Evolutionary conservation across 1,140 invertebrate genomes (phyloP).

Genomic region (fruit fly (Drosophila melanogaster)): DNA sequence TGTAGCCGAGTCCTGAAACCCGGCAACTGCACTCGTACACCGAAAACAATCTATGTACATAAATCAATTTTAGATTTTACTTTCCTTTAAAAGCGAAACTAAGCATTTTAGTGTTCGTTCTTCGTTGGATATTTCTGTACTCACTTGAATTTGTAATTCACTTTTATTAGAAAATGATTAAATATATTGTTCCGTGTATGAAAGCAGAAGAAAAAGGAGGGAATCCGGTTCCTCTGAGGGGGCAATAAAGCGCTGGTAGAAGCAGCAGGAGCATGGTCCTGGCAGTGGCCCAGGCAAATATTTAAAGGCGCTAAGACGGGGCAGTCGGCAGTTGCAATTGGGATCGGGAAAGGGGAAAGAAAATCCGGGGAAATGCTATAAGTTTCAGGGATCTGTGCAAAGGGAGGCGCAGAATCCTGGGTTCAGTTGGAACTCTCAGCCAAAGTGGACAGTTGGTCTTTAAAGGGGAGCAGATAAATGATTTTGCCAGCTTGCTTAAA

Average conservation of each 20-base stretch:
- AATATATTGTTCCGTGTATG: conserved; percentile 3
- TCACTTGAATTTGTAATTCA: too few species aligned
- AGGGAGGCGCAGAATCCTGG: background rate
- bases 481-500: conserved; percentile 62
- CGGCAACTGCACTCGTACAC: conserved; percentile 17
- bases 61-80: too few species aligned
- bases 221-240: conserved; percentile 56
- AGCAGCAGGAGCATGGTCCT: conserved; percentile 28
- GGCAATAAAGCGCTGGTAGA: conserved; percentile 65
- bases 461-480: conserved; percentile 61
- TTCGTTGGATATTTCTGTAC: too few species aligned
- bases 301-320: conserved; percentile 67
- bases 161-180: background rate
- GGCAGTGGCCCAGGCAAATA: conserved; percentile 62
- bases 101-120: too few species aligned
- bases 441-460: conserved; percentile 49
- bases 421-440: conserved; percentile 16
- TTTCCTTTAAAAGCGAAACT: too few species aligned
- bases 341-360: background rate
- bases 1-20: conserved; percentile 20
- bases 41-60: too few species aligned
- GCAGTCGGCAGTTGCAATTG: conserved; percentile 24
- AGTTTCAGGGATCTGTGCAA: background rate
- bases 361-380: background rate
- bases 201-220: conserved; percentile 13